Percentiles rank a stretch among this genome's conserved stretches.
Conservation (phyloP, 2,113 vertebrate species). For the Hemibagrus wyckioides region DNA sequence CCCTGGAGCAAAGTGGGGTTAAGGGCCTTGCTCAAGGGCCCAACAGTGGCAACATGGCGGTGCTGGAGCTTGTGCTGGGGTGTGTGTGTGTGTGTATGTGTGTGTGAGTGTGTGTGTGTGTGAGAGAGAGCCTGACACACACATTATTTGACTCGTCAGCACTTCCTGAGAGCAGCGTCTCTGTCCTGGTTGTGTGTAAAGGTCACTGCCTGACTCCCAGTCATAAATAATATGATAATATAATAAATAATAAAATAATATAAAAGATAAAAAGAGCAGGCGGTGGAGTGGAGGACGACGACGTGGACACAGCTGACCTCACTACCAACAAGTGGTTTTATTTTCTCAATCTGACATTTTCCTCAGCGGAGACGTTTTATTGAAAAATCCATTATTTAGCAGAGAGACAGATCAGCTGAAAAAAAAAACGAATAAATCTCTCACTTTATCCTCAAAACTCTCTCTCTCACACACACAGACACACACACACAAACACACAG, state of each 20-base stretch:
- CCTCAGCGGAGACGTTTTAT: not conserved
- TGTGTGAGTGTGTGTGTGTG: not conserved
- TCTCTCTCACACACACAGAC: not conserved
- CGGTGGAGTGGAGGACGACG: slow-evolving; percentile 1
- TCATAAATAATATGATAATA: slow-evolving; percentile 44
- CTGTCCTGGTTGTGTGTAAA: slow-evolving; percentile 30
- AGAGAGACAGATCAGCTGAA: not conserved
- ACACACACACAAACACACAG: not conserved
- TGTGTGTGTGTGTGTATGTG: not conserved
- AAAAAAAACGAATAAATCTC: not conserved
- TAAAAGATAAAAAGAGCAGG: slow-evolving; percentile 35
- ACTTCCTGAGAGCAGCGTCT: not conserved
- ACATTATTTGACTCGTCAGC: slow-evolving; percentile 35
- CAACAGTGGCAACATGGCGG: no score
- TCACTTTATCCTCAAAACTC: not conserved
- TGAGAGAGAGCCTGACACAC: not conserved
- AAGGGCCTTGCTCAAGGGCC: no score
- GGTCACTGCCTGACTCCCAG: slow-evolving; percentile 32
- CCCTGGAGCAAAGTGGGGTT: no score
- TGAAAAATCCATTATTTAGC: not conserved
- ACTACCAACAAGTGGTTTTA: slow-evolving; percentile 13
- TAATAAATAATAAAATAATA: slow-evolving; percentile 39
- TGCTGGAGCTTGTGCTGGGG: not conserved
- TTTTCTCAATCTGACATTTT: not conserved
- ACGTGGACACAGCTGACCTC: slow-evolving; percentile 7